Percentiles rank a stretch among this genome's conserved stretches.
Conservation (phyloP, 2,888 invertebrate genomes). For the Galeopsomyia nigrocyanea region DNA sequence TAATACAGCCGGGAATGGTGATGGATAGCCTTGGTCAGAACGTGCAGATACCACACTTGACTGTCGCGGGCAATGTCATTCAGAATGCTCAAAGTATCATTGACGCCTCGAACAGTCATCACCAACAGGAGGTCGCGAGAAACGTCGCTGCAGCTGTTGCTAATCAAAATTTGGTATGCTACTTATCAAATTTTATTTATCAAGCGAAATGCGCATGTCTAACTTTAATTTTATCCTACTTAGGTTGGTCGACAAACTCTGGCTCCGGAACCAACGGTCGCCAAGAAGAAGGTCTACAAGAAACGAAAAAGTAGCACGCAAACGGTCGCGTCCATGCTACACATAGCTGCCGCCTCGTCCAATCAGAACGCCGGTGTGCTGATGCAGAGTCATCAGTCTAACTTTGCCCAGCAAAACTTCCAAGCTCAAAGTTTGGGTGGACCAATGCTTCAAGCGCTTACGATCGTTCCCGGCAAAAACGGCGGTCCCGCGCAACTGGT, state of each 20-base stretch:
- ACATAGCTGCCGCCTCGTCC: slow-evolving; percentile 72
- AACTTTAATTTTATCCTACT: slow-evolving; percentile 1
- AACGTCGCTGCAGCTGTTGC: slow-evolving; percentile 58
- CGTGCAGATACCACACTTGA: slow-evolving; percentile 76
- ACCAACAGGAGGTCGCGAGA: slow-evolving; percentile 65
- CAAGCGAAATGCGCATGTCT: neutral
- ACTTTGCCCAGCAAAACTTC: slow-evolving; percentile 81
- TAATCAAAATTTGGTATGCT: slow-evolving; percentile 56
- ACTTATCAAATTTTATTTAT: slow-evolving; percentile 24
- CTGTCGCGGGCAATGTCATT: slow-evolving; percentile 76
- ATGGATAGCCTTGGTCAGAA: slow-evolving; percentile 82
- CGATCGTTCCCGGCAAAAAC: slow-evolving; percentile 82
- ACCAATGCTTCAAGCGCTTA: slow-evolving; percentile 82
- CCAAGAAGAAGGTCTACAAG: slow-evolving; percentile 75
- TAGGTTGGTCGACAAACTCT: slow-evolving; percentile 64
- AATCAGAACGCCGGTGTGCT: slow-evolving; percentile 77
- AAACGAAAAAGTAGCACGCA: slow-evolving; percentile 80
- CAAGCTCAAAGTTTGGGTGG: slow-evolving; percentile 79
- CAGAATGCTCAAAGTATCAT: slow-evolving; percentile 72
- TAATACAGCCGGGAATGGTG: slow-evolving; percentile 81
- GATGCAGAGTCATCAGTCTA: slow-evolving; percentile 69
- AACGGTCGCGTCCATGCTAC: slow-evolving; percentile 80
- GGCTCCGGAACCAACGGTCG: slow-evolving; percentile 76
- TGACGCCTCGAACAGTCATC: slow-evolving; percentile 68
- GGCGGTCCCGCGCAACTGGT: slow-evolving; percentile 82